Evolutionary conservation across 2,113 vertebrate species (phyloP).

Genomic region (Sus scrofa): DNA sequence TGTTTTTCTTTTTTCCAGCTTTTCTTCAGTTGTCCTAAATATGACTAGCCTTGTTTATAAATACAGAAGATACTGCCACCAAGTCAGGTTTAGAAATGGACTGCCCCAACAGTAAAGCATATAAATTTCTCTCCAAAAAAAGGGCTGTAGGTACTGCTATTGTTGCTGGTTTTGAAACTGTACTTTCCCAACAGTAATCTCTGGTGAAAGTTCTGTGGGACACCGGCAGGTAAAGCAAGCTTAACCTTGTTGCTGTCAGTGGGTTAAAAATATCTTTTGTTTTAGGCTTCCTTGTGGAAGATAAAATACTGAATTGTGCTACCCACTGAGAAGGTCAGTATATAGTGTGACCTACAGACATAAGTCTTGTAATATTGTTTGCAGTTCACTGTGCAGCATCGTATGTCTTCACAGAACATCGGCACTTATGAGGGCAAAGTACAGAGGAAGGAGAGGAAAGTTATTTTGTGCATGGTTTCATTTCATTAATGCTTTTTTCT

Average conservation of each 20-base stretch:
- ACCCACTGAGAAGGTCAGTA: slow-evolving; percentile 86
- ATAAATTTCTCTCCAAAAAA: slow-evolving; percentile 80
- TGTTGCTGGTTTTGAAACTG: slow-evolving; percentile 84
- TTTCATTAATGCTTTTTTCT: slow-evolving; percentile 91
- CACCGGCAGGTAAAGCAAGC: slow-evolving; percentile 84
- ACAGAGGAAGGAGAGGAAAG: slow-evolving; percentile 88
- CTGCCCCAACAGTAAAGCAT: slow-evolving; percentile 84
- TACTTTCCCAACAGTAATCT: slow-evolving; percentile 81
- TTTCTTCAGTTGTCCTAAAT: slow-evolving; percentile 89
- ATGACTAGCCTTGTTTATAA: slow-evolving; percentile 88
- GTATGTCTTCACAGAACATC: slow-evolving; percentile 91
- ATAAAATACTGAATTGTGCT: slow-evolving; percentile 81
- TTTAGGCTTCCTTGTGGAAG: slow-evolving; percentile 79
- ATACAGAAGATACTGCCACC: slow-evolving; percentile 85
- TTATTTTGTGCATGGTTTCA: slow-evolving; percentile 91
- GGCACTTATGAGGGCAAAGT: slow-evolving; percentile 88
- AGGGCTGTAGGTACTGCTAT: slow-evolving; percentile 77
- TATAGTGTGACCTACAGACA: slow-evolving; percentile 83
- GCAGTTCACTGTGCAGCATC: slow-evolving; percentile 87
- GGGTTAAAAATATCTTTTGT: slow-evolving; percentile 78
- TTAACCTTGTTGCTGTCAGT: slow-evolving; percentile 79
- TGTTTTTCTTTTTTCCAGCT: slow-evolving; percentile 88
- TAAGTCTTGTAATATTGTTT: slow-evolving; percentile 81
- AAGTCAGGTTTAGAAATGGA: slow-evolving; percentile 84
- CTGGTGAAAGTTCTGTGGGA: slow-evolving; percentile 83